Percentiles rank a stretch among this genome's conserved stretches.
Conservation (phyloP, 2,113 vertebrate genomes). For the Pelodiscus sinensis region DNA sequence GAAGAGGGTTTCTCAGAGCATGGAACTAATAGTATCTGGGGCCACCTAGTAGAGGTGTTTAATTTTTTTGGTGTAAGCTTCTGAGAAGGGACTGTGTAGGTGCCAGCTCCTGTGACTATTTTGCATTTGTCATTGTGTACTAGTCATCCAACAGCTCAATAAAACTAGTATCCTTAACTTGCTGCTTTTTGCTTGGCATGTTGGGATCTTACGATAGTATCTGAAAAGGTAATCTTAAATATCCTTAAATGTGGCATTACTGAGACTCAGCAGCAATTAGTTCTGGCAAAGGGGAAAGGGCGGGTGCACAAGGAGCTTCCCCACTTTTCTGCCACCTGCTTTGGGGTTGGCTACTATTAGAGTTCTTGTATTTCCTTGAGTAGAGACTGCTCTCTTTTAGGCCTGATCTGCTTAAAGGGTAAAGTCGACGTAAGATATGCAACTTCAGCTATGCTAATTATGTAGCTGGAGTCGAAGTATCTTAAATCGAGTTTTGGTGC, state of each 20-base stretch:
- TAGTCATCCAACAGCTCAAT: not conserved
- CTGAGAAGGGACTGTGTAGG: not conserved
- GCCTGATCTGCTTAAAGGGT: no score
- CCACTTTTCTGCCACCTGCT: fast-evolving
- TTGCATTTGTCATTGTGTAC: not conserved
- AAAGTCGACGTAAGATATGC: no score
- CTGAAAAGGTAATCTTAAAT: not conserved
- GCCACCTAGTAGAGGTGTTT: no score
- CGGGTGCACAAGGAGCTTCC: fast-evolving
- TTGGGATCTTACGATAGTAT: not conserved
- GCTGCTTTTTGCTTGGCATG: not conserved
- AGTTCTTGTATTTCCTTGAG: not conserved
- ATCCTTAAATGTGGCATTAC: not conserved
- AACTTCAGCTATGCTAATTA: no score
- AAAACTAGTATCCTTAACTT: not conserved
- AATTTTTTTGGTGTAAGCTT: not conserved
- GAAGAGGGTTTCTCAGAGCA: not conserved
- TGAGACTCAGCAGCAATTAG: fast-evolving
- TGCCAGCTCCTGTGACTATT: not conserved
- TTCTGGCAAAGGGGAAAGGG: fast-evolving
- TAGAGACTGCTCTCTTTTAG: not conserved
- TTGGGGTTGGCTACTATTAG: not conserved
- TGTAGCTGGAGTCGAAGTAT: no score
- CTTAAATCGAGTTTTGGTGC: no score
- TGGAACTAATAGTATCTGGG: not conserved